These are phyloP conservation scores for Tragelaphus imberbis DNA, from an alignment of 2,113 vertebrate genomes.

Conservation along the genomic window DNA sequence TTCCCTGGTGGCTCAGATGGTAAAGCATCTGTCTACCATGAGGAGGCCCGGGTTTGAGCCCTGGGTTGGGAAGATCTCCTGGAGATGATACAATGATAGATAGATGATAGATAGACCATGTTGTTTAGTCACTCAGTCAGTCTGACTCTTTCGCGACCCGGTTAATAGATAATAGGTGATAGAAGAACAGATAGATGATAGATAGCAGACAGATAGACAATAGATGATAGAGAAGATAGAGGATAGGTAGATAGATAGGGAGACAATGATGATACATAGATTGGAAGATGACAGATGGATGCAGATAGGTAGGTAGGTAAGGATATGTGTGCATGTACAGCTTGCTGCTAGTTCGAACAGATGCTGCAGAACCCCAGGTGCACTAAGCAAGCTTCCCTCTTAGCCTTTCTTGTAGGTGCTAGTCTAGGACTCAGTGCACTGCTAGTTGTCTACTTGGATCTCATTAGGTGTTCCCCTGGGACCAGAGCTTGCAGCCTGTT, in stretches of 20 bases:
- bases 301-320: background rate
- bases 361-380: background rate
- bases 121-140: background rate
- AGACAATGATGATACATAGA: no score
- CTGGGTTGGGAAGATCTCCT: no score
- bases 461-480: background rate
- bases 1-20: no score
- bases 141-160: fast-evolving
- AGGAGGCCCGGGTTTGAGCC: no score
- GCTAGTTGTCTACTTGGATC: background rate
- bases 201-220: background rate
- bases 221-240: background rate
- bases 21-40: no score
- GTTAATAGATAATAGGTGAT: background rate
- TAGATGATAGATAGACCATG: background rate
- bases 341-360: background rate
- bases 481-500: background rate
- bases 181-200: background rate
- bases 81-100: background rate
- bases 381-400: background rate
- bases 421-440: background rate
- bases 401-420: background rate
- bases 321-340: background rate
- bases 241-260: background rate
- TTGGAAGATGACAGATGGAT: background rate